Evolutionary conservation across 2,888 invertebrate species (phyloP).

Genomic region (Andricus quercusramuli): DNA sequence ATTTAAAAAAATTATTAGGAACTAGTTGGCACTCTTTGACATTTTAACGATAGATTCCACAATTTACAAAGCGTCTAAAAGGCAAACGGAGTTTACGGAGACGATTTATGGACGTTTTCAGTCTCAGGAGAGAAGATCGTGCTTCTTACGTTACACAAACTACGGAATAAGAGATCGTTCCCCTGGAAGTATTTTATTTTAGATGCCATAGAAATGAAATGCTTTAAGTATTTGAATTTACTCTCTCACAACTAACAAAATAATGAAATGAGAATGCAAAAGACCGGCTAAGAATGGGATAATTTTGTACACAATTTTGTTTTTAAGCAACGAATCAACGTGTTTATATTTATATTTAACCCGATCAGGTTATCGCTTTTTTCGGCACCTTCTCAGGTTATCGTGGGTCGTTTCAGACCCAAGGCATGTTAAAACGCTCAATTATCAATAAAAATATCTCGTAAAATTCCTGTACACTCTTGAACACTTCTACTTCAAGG

Average conservation of each 20-base stretch:
- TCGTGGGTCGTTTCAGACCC: no score
- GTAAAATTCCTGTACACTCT: no score
- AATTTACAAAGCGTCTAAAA: conserved; percentile 15
- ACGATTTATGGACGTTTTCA: conserved; percentile 29
- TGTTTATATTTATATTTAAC: no score
- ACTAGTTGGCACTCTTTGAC: background rate
- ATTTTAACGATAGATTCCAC: conserved; percentile 5
- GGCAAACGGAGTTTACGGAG: conserved; percentile 8
- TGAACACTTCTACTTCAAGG: no score
- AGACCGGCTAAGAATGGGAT: no score
- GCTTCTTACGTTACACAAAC: conserved; percentile 10
- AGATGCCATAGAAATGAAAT: background rate
- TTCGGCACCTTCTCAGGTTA: no score
- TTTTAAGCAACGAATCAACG: no score
- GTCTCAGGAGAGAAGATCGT: conserved; percentile 20
- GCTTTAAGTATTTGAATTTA: background rate
- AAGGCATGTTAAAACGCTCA: no score
- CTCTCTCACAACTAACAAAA: background rate
- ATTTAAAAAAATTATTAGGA: background rate
- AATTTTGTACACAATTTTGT: no score
- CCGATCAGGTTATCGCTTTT: no score
- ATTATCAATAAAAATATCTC: no score
- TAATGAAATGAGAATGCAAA: background rate
- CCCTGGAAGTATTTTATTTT: conserved; percentile 16
- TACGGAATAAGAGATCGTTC: background rate